These are phyloP conservation scores for Ailurus styani DNA, from an alignment of 2,113 vertebrate genomes.

Conservation along the genomic window DNA sequence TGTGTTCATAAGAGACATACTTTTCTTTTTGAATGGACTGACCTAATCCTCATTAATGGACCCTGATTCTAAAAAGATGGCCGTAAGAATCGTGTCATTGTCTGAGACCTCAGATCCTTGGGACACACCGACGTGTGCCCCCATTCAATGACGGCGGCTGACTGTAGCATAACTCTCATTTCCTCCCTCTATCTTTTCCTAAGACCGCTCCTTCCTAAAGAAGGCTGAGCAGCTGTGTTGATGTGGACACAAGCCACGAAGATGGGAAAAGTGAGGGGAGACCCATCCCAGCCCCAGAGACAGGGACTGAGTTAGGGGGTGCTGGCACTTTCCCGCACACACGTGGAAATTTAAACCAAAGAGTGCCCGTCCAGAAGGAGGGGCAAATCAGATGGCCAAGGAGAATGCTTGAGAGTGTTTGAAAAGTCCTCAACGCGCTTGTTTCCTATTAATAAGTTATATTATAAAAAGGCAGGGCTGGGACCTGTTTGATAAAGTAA, in stretches of 20 bases:
- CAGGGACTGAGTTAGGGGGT: background rate
- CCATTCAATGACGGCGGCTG: no score
- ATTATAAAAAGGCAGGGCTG: background rate
- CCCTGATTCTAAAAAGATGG: background rate
- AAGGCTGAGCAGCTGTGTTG: background rate
- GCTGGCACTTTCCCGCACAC: background rate
- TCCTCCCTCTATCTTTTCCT: no score
- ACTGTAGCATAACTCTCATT: background rate
- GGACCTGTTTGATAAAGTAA: background rate
- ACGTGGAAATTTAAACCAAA: background rate
- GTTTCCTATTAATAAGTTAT: background rate
- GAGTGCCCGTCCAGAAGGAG: background rate
- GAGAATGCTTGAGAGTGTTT: background rate
- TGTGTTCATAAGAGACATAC: background rate
- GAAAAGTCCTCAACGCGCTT: background rate
- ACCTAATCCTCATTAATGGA: background rate
- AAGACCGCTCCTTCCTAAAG: background rate
- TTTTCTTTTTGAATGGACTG: background rate
- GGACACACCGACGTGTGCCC: accelerated
- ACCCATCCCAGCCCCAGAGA: background rate
- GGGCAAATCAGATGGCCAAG: background rate
- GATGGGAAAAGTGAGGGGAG: background rate
- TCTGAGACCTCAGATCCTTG: background rate
- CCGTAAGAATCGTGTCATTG: background rate
- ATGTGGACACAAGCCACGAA: background rate